A percentile compares a stretch with the other conserved stretches of the same genome.
These are phyloP conservation scores for Thinocorus orbignyianus DNA, from an alignment of 2,113 vertebrate genomes.

Conservation along the genomic window DNA sequence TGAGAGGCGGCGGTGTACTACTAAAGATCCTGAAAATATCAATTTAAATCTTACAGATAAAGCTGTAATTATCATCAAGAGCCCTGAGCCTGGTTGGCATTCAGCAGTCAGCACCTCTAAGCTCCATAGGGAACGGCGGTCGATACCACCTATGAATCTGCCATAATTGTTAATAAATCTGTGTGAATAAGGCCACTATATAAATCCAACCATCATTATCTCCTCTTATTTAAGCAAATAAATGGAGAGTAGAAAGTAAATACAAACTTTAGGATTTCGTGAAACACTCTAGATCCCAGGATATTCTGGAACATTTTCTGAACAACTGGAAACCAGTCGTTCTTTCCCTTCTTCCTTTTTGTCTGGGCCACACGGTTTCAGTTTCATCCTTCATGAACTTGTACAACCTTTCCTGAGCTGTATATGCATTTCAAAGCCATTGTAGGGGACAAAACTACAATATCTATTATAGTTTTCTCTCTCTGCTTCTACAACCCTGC, in stretches of 20 bases:
- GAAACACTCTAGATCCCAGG: neutral
- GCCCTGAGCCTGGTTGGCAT: neutral
- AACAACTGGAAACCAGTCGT: neutral
- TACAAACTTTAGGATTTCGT: neutral
- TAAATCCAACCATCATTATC: neutral
- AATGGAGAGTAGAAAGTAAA: neutral
- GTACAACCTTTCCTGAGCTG: neutral
- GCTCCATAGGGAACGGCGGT: neutral
- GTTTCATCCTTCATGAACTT: neutral
- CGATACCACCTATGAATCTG: neutral
- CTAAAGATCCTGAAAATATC: neutral
- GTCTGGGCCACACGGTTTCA: neutral
- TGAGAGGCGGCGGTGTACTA: accelerated
- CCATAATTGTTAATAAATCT: neutral
- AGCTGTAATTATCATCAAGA: neutral
- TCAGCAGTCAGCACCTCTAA: neutral
- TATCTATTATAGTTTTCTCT: neutral
- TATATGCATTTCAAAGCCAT: neutral
- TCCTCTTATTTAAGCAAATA: neutral
- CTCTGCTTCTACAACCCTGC: neutral
- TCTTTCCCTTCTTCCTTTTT: neutral
- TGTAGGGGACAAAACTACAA: neutral
- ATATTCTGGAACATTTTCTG: neutral
- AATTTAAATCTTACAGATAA: neutral
- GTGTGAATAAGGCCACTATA: neutral